A percentile compares a stretch with the other conserved stretches of the same genome.
These are phyloP conservation scores for Hydrolagus colliei DNA, from an alignment of 2,797 vertebrate genomes.

Conservation along the genomic window DNA sequence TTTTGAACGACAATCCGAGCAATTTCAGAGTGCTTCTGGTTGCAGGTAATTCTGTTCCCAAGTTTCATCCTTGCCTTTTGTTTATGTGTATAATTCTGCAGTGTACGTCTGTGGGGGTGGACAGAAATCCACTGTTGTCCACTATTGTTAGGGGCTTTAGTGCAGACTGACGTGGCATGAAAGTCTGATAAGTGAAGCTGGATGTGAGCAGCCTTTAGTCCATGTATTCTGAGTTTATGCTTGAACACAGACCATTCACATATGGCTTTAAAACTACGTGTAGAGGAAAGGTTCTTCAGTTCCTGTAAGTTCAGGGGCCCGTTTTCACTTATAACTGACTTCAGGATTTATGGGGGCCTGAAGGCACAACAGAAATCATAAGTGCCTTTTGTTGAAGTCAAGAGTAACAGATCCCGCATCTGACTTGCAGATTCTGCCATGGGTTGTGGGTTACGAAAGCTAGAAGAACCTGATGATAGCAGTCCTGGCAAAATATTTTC, in stretches of 20 bases:
- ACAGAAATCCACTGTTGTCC: slow-evolving; percentile 61
- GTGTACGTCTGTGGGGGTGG: slow-evolving; percentile 49
- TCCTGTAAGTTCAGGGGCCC: slow-evolving; percentile 43
- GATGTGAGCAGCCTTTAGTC: slow-evolving; percentile 34
- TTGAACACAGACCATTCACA: not conserved
- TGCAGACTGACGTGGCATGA: slow-evolving; percentile 71
- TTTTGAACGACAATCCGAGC: slow-evolving; percentile 13
- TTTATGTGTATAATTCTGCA: slow-evolving; percentile 44
- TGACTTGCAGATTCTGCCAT: slow-evolving; percentile 63
- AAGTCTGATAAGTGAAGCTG: slow-evolving; percentile 58
- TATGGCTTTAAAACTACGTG: slow-evolving; percentile 1
- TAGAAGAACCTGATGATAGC: slow-evolving; percentile 89
- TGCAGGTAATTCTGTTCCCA: slow-evolving; percentile 43
- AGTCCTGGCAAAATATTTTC: slow-evolving; percentile 97
- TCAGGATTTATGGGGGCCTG: slow-evolving; percentile 44
- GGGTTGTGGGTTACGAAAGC: slow-evolving; percentile 93
- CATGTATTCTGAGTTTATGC: not conserved
- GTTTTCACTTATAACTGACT: slow-evolving; percentile 33
- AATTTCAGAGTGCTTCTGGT: slow-evolving; percentile 40
- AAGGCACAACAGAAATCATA: slow-evolving; percentile 43
- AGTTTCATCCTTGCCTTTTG: slow-evolving; percentile 51
- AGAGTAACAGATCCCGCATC: slow-evolving; percentile 45
- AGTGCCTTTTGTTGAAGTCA: slow-evolving; percentile 35
- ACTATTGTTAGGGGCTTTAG: slow-evolving; percentile 57
- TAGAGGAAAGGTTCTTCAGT: slow-evolving; percentile 1